phyloP scores from a whole-genome alignment of 2,888 invertebrate genomes.

The Oxyteleia sp. region DNA sequence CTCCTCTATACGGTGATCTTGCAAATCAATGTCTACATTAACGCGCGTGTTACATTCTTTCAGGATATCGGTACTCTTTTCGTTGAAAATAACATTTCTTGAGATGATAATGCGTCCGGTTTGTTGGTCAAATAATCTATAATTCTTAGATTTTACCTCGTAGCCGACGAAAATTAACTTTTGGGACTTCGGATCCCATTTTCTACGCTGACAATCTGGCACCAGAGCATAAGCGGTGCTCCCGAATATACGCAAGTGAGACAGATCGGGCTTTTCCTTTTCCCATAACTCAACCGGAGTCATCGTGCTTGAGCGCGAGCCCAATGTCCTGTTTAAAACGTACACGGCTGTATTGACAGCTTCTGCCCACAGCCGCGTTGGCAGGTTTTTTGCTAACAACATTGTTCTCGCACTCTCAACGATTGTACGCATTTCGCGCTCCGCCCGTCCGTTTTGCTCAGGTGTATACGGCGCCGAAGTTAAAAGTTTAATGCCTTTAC shows the following conservation, averaged over 20 bases:
- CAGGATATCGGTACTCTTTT: too few relatives aligned
- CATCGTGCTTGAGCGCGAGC: constrained; percentile 27
- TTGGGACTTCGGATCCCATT: constrained; percentile 66
- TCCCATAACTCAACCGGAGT: constrained; percentile 65
- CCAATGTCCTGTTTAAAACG: too few relatives aligned
- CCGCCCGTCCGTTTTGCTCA: constrained; percentile 72
- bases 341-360: too few relatives aligned
- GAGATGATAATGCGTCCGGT: too few relatives aligned
- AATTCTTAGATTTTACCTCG: too few relatives aligned
- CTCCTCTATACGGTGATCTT: too few relatives aligned
- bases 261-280: constrained; percentile 60
- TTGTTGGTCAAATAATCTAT: too few relatives aligned
- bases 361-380: constrained; percentile 3
- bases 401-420: constrained; percentile 72
- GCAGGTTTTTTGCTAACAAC: constrained; percentile 60
- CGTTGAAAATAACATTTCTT: too few relatives aligned
- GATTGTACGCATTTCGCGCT: constrained; percentile 74
- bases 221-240: constrained; percentile 50
- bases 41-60: too few relatives aligned
- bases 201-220: constrained; percentile 47
- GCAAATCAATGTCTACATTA: too few relatives aligned
- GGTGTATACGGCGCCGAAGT: constrained; percentile 72
- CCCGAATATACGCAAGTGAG: constrained; percentile 63
- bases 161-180: constrained; percentile 64
- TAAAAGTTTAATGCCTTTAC: constrained; percentile 60